phyloP scores from a whole-genome alignment of 1,140 invertebrate genomes.

The Pissodes strobi region DNA sequence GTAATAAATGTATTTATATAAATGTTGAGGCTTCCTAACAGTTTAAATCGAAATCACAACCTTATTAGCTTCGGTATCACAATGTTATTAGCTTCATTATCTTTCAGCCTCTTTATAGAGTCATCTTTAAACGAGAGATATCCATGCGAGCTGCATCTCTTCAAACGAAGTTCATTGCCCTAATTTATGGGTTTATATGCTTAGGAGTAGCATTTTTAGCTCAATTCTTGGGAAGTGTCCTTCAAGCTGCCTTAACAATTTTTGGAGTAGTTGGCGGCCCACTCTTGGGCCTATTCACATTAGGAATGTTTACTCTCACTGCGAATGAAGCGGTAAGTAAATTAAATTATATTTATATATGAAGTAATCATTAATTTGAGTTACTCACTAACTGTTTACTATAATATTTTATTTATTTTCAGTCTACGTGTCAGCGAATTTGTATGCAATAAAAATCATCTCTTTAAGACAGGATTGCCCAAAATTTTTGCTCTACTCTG shows the following conservation, averaged over 20 bases:
- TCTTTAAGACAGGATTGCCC: too few species aligned
- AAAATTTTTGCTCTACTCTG: too few species aligned
- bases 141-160: slow-evolving; percentile 51
- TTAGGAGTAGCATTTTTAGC: slow-evolving; percentile 76
- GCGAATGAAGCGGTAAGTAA: slow-evolving; percentile 61
- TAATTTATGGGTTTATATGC: slow-evolving; percentile 70
- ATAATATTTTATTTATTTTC: too few species aligned
- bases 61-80: too few species aligned
- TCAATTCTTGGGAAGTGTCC: slow-evolving; percentile 71
- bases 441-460: too few species aligned
- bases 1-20: too few species aligned
- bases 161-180: slow-evolving; percentile 66
- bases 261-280: slow-evolving; percentile 83
- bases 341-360: neutral
- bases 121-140: slow-evolving; percentile 41
- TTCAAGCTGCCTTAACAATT: slow-evolving; percentile 76
- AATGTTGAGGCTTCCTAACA: too few species aligned
- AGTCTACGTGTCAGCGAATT: too few species aligned
- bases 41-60: too few species aligned
- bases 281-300: slow-evolving; percentile 75
- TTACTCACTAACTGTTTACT: too few species aligned
- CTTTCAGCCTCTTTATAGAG: slow-evolving; percentile 53
- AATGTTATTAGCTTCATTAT: slow-evolving; percentile 12
- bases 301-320: slow-evolving; percentile 73
- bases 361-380: neutral